Conservation (phyloP, 1,140 invertebrate genomes). For the Theocolax elegans region DNA sequence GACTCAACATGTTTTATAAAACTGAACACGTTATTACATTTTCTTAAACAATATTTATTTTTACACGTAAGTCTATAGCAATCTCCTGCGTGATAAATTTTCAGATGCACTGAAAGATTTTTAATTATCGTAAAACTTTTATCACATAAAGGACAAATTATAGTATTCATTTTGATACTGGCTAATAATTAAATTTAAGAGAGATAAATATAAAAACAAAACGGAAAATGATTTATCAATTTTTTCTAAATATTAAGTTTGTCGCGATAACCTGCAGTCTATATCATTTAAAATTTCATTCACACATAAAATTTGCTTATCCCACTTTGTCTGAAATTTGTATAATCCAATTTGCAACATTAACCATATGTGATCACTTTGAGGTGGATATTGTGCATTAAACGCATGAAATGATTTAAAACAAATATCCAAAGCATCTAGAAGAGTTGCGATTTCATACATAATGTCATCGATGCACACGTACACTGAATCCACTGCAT, state of each 20-base stretch:
- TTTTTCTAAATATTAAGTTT: not conserved
- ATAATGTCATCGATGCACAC: conserved; percentile 20
- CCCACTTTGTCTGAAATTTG: conserved; percentile 14
- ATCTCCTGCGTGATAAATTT: not conserved
- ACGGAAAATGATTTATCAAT: not conserved
- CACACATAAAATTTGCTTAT: not conserved
- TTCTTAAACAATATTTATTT: not conserved
- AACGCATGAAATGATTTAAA: conserved; percentile 38
- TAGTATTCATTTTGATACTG: not conserved
- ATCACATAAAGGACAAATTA: not conserved
- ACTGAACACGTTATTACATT: not conserved
- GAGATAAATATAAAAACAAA: not conserved
- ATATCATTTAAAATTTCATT: conserved; percentile 3
- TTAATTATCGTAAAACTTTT: not conserved
- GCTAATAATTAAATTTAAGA: too few species aligned
- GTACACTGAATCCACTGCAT: not conserved
- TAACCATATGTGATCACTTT: conserved; percentile 27
- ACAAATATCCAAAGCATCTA: conserved; percentile 31
- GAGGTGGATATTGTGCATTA: conserved; percentile 10
- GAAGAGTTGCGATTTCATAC: not conserved
- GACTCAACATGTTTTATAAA: conserved; percentile 1
- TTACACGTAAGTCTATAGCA: not conserved
- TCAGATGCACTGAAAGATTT: not conserved
- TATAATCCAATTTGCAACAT: conserved; percentile 26
- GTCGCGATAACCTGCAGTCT: too few species aligned